phyloP scores from a whole-genome alignment of 1,140 invertebrate species.

The Drosophila ananassae region DNA sequence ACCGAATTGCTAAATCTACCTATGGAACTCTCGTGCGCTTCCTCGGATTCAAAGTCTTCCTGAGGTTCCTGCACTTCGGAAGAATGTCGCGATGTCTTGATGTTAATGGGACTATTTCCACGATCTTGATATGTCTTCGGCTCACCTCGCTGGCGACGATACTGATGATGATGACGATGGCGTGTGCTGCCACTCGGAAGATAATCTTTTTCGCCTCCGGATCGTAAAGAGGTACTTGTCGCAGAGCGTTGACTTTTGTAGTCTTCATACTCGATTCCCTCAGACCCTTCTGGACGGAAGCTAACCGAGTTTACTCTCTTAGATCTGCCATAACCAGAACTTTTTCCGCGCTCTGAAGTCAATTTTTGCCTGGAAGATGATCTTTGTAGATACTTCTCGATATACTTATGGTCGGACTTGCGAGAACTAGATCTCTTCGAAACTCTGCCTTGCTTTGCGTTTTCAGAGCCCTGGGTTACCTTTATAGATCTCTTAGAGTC shows the following conservation, averaged over 20 bases:
- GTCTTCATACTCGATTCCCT: constrained; percentile 6
- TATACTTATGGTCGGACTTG: not conserved
- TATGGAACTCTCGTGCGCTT: not conserved
- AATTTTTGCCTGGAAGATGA: not conserved
- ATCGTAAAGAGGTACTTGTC: constrained; percentile 6
- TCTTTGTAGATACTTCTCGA: not conserved
- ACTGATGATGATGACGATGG: constrained; percentile 18
- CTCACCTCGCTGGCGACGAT: constrained; percentile 8
- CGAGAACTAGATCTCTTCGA: too few species aligned
- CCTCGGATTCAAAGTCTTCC: not conserved
- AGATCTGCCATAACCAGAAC: constrained; percentile 4
- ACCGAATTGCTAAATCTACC: constrained; percentile 17
- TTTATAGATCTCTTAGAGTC: not conserved
- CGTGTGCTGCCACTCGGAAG: constrained; percentile 9
- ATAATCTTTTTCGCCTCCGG: constrained; percentile 20
- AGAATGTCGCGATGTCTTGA: constrained; percentile 15
- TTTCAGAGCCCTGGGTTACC: not conserved
- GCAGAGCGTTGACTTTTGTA: constrained; percentile 5
- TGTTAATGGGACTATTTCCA: constrained; percentile 58
- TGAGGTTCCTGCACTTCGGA: not conserved
- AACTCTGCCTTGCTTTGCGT: not conserved
- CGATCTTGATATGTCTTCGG: constrained; percentile 59
- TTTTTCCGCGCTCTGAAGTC: not conserved
- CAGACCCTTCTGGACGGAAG: not conserved
- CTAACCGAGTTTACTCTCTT: not conserved